Conservation (phyloP, 2,113 vertebrate species). For the Columba livia region DNA sequence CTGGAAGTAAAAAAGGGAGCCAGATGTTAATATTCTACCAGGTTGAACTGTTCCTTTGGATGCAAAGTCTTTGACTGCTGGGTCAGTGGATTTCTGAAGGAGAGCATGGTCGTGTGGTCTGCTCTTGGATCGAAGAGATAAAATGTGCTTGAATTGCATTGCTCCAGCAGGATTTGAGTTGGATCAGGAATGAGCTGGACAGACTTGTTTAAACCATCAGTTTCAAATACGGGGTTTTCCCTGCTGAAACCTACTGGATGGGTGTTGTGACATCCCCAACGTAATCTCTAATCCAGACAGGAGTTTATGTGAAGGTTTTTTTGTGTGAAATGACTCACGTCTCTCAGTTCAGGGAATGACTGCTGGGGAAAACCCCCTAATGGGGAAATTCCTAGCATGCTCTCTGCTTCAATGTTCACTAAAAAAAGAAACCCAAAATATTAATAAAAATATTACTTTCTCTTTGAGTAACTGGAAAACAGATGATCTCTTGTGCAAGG, state of each 20-base stretch:
- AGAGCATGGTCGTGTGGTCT: neutral
- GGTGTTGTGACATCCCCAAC: neutral
- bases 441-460: neutral
- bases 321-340: neutral
- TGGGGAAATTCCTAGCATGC: neutral
- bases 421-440: neutral
- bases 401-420: neutral
- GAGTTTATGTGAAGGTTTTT: neutral
- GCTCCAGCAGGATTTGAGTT: neutral
- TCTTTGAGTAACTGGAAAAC: neutral
- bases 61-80: neutral
- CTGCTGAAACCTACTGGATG: neutral
- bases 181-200: neutral
- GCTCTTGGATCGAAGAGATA: neutral
- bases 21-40: neutral
- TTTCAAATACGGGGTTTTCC: constrained; percentile 37
- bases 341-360: neutral
- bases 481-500: neutral
- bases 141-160: neutral
- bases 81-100: neutral
- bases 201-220: neutral
- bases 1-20: neutral
- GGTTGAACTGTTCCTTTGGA: neutral
- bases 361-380: constrained; percentile 17
- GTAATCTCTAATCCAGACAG: neutral